Conservation (phyloP, 2,888 invertebrate species). For the Troides helena region DNA sequence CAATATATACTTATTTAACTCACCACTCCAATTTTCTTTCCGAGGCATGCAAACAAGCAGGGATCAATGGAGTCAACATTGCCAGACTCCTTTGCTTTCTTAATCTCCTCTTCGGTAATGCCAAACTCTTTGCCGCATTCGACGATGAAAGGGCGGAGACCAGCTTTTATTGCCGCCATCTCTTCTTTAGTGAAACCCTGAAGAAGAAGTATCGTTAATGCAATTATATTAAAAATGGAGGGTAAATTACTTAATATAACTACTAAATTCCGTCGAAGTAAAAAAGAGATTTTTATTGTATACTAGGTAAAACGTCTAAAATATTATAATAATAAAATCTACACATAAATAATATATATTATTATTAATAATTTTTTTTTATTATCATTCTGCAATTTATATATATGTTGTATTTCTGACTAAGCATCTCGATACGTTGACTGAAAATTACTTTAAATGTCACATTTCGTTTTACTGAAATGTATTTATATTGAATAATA, state of each 20-base stretch:
- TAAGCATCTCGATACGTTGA: too few relatives aligned
- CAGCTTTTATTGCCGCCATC: constrained; percentile 25
- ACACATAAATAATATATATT: too few relatives aligned
- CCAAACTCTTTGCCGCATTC: constrained; percentile 42
- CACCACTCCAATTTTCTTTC: constrained; percentile 48
- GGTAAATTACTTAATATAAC: not conserved
- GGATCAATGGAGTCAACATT: constrained; percentile 36
- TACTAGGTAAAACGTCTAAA: too few relatives aligned
- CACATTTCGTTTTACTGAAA: too few relatives aligned
- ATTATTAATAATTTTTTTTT: too few relatives aligned
- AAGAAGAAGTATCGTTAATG: constrained; percentile 7
- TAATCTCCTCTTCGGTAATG: constrained; percentile 37
- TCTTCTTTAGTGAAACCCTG: constrained; percentile 34
- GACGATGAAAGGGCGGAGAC: constrained; percentile 35
- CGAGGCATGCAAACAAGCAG: constrained; percentile 45
- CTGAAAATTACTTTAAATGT: too few relatives aligned
- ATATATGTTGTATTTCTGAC: too few relatives aligned
- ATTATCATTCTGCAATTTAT: too few relatives aligned
- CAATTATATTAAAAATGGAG: not conserved
- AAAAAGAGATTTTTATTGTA: too few relatives aligned
- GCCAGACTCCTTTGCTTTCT: constrained; percentile 37
- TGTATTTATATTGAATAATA: too few relatives aligned
- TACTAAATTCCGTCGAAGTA: not conserved
- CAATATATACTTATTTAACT: constrained; percentile 32
- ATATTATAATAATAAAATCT: too few relatives aligned